These are phyloP conservation scores for Anoura caudifer DNA, from an alignment of 2,113 vertebrate genomes.

Conservation along the genomic window DNA sequence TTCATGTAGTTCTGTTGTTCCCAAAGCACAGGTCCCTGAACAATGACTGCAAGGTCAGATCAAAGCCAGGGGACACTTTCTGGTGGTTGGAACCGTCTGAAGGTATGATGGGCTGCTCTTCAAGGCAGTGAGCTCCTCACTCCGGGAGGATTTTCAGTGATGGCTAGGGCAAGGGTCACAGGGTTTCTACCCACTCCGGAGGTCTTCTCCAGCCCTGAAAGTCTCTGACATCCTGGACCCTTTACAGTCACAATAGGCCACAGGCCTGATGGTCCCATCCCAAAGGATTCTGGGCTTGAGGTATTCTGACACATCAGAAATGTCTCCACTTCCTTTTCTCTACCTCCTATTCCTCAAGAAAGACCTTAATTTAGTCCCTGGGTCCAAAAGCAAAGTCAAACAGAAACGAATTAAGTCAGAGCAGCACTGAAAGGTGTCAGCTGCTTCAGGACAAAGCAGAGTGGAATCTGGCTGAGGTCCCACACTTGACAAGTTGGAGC, in stretches of 20 bases:
- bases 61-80: neutral
- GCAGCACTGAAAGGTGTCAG: neutral
- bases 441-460: neutral
- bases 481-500: neutral
- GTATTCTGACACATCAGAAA: neutral
- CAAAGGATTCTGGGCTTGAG: neutral
- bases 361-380: neutral
- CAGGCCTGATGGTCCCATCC: neutral
- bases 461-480: conserved; percentile 26
- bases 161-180: neutral
- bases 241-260: neutral
- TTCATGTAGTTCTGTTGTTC: neutral
- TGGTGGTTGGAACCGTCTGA: neutral
- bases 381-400: conserved; percentile 26
- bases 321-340: neutral
- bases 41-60: neutral
- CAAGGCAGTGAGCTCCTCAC: neutral
- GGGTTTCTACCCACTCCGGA: neutral
- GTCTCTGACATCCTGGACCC: neutral
- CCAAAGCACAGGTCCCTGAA: neutral
- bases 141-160: neutral
- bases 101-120: neutral
- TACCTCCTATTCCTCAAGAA: neutral
- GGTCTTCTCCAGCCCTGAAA: neutral
- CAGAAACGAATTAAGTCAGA: neutral